Base-by-base conservation (phyloP, 2,113 vertebrate species). In the Ailuropoda melanoleuca region DNA sequence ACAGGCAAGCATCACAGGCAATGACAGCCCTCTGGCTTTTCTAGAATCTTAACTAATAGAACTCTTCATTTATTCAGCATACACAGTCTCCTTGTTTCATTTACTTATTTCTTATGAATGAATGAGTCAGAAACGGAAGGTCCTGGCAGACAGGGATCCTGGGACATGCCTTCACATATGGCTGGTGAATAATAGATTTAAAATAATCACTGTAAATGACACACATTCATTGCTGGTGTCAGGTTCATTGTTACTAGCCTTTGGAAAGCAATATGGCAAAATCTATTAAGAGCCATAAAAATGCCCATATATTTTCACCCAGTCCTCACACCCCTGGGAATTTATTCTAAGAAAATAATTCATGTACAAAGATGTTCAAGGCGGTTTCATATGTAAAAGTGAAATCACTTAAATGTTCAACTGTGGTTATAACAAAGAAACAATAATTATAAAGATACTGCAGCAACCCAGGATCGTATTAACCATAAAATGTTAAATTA, bases 211-310 rank as follows among this genome's bases (percentile, higher is more conserved):
- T 96, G 87, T 55, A 90, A 95, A 96, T 1, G 80, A 56, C 68
- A 88, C 66, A 48, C 84, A 89, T 84, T 95, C 80, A 96, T 97
- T 95, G 78, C 80, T 48, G 74, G 78, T 96, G 96, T 97, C 96
- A 90, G 55, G 56, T 93, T 97, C 75, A 90, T 92, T 97, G 92
- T 96, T 74, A 93, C 26, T 19, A 80, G 80, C 43, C 48, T 96
- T 87, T 84, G 68, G 95, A 96, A 93, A 97, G 92, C 96, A 97
- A 93, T 95, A 94, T 55, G 90, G 83, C 77, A 96, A 98, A 96
- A 97, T 95, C 97, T 97, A 97, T 95, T 95, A 97, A 89, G 94
- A 92, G 75, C 55, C 80, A 96, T 97, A 92, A 97, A 97, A 95
- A 96, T 23, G 34, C 31, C 78, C 92, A 68, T 96, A 89, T 90